Evolutionary conservation across 2,797 vertebrate genomes (phyloP).

Genomic region (Chelonia mydas): DNA sequence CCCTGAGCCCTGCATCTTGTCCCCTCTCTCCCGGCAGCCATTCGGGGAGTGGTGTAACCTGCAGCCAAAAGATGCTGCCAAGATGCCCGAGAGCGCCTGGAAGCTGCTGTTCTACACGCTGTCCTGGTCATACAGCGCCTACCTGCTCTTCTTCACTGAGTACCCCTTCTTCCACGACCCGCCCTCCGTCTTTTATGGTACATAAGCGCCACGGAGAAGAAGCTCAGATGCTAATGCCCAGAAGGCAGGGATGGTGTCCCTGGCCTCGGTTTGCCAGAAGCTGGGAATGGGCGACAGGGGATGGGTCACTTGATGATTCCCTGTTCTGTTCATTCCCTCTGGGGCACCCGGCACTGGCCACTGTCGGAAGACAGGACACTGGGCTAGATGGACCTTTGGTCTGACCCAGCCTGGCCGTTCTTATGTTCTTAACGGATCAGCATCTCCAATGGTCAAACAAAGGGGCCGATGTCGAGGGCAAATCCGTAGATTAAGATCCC

Average conservation of each 20-base stretch:
- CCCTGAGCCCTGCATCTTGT: background rate
- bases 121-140: constrained; percentile 92
- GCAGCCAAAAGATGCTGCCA: constrained; percentile 91
- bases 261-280: too few species aligned
- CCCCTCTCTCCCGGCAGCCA: constrained; percentile 82
- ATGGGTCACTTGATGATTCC: too few species aligned
- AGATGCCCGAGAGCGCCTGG: constrained; percentile 98
- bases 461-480: rapidly evolving
- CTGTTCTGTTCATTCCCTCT: too few species aligned
- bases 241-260: rapidly evolving
- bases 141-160: constrained; percentile 93
- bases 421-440: background rate
- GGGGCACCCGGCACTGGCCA: too few species aligned
- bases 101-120: constrained; percentile 95
- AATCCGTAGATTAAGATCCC: rapidly evolving
- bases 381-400: too few species aligned
- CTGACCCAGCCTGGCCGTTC: too few species aligned
- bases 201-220: background rate
- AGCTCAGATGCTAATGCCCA: too few species aligned
- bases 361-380: too few species aligned
- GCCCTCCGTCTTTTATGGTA: constrained; percentile 92
- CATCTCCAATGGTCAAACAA: rapidly evolving
- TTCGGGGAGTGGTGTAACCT: constrained; percentile 87
- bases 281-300: too few species aligned
- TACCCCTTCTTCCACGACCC: constrained; percentile 95